Evolutionary conservation across 1,140 invertebrate species (phyloP).

Genomic region (Ceratosolen fusciceps): DNA sequence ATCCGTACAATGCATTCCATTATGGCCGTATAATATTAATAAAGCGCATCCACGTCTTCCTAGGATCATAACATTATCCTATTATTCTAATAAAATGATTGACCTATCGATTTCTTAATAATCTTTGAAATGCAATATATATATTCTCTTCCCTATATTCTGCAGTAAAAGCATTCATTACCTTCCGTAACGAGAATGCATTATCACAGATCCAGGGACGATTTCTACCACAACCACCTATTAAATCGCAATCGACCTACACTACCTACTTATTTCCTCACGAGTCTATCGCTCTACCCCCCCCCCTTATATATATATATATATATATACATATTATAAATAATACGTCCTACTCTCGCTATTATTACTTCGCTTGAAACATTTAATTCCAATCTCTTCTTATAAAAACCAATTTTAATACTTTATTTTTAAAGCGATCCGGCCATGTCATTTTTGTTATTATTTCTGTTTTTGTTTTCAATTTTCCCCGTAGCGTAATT

Average conservation of each 20-base stretch:
- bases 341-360: not conserved
- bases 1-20: not conserved
- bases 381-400: not conserved
- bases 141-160: too few species aligned
- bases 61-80: not conserved
- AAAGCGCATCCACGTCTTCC: not conserved
- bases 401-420: too few species aligned
- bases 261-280: not conserved
- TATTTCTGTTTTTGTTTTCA: not conserved
- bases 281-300: too few species aligned
- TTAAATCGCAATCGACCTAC: not conserved
- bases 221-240: not conserved
- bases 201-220: not conserved
- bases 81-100: not conserved
- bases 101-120: not conserved
- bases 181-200: not conserved
- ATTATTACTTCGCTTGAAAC: not conserved
- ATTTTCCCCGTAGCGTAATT: not conserved
- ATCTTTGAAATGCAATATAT: not conserved
- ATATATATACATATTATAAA: not conserved
- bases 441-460: too few species aligned
- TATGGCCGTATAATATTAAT: not conserved
- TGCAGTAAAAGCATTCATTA: not conserved
- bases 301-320: too few species aligned
- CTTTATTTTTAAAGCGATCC: too few species aligned